Conservation (phyloP, 1,140 invertebrate species). For the Drosophila lacteicornis region DNA sequence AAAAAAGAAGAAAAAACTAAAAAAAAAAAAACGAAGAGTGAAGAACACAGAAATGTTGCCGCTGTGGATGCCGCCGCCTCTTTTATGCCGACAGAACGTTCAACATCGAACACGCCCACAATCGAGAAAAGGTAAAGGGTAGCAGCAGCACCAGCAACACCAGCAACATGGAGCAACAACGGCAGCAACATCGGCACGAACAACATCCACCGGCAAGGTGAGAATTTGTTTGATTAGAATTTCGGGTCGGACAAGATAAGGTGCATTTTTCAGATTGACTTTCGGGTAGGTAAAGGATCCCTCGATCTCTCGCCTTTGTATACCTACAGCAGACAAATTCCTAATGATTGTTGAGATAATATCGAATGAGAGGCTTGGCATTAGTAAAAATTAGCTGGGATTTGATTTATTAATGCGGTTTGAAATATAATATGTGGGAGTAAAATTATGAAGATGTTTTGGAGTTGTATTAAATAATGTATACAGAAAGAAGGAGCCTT, state of each 20-base stretch:
- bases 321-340: conserved; percentile 41
- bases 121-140: conserved; percentile 53
- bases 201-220: conserved; percentile 55
- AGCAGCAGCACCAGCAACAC: conserved; percentile 40
- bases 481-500: background rate
- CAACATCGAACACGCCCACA: conserved; percentile 74
- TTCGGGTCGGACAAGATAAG: conserved; percentile 49
- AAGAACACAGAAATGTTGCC: conserved; percentile 75
- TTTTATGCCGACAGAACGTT: conserved; percentile 79
- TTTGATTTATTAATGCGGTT: conserved; percentile 3
- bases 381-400: conserved; percentile 41
- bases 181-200: conserved; percentile 12
- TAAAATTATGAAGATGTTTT: background rate
- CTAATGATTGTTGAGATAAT: conserved; percentile 37
- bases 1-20: conserved; percentile 22
- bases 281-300: conserved; percentile 33
- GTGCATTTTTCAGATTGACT: conserved; percentile 24
- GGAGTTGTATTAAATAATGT: no score
- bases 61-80: conserved; percentile 50
- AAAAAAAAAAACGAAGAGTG: conserved; percentile 41
- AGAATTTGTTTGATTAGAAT: conserved; percentile 84
- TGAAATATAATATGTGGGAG: background rate
- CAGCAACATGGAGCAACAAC: conserved; percentile 19
- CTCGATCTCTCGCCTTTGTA: background rate
- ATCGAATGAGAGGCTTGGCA: conserved; percentile 22